These are phyloP conservation scores for Eumeta japonica DNA, from an alignment of 1,140 invertebrate genomes.

Conservation along the genomic window DNA sequence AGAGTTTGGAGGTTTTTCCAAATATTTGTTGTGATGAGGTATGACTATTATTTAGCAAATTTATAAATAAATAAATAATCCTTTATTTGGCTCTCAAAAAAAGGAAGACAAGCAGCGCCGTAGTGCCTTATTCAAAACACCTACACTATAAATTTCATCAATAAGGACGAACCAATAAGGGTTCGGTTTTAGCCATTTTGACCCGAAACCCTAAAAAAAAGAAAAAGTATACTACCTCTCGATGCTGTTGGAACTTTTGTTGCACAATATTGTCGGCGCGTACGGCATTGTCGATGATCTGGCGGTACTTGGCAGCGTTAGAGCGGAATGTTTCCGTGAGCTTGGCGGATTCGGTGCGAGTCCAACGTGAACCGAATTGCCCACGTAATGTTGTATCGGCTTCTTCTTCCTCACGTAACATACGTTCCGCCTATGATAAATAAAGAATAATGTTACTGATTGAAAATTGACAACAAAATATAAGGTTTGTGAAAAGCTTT, in stretches of 20 bases:
- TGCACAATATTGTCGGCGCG: constrained; percentile 73
- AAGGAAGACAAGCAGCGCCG: too few relatives aligned
- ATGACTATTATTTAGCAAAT: too few relatives aligned
- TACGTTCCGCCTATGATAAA: constrained; percentile 71
- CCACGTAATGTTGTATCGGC: constrained; percentile 84
- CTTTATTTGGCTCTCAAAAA: too few relatives aligned
- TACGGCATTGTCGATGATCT: constrained; percentile 90
- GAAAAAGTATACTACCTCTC: constrained; percentile 52
- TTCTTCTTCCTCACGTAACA: constrained; percentile 88
- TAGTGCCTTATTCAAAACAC: too few relatives aligned
- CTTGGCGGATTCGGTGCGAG: constrained; percentile 80
- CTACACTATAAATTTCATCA: too few relatives aligned
- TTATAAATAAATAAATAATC: too few relatives aligned
- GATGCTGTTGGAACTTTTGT: constrained; percentile 82
- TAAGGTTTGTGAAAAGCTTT: constrained; percentile 1
- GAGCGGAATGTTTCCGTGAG: constrained; percentile 85
- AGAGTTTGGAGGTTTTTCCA: too few relatives aligned
- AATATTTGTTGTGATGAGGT: too few relatives aligned
- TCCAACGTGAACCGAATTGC: constrained; percentile 93
- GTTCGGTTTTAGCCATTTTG: too few relatives aligned
- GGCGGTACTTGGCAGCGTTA: constrained; percentile 87
- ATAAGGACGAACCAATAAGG: too few relatives aligned
- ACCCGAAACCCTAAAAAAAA: too few relatives aligned
- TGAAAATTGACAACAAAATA: neutral
- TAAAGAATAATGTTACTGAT: neutral